Evolutionary conservation across 1,140 invertebrate species (phyloP).

Genomic region (Penaeus indicus): DNA sequence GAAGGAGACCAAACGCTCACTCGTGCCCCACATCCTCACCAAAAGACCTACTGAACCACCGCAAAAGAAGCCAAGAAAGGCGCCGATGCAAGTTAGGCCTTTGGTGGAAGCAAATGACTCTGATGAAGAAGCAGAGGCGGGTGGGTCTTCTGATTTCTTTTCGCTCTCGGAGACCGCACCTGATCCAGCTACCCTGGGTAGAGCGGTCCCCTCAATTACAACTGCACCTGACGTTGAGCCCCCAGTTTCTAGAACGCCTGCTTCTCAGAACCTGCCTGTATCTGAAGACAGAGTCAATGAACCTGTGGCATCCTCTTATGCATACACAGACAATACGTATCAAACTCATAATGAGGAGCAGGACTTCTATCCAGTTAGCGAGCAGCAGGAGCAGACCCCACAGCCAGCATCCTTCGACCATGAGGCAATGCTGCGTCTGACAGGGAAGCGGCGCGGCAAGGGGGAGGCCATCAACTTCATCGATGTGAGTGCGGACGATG

Average conservation of each 20-base stretch:
- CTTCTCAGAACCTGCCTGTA: not conserved
- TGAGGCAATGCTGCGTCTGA: conserved; percentile 49
- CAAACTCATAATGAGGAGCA: not conserved
- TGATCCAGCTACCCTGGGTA: not conserved
- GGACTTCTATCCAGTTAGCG: not conserved
- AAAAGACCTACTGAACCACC: conserved; percentile 39
- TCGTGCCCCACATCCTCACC: conserved; percentile 65
- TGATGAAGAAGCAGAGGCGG: conserved; percentile 47
- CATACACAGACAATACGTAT: not conserved
- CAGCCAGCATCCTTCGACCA: conserved; percentile 14
- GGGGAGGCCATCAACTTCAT: conserved; percentile 78
- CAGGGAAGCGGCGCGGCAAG: conserved; percentile 69
- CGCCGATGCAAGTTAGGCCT: not conserved
- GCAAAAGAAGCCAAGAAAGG: not conserved
- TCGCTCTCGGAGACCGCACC: conserved; percentile 48
- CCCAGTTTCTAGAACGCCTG: not conserved
- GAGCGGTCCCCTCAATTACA: not conserved
- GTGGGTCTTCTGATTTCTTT: conserved; percentile 61
- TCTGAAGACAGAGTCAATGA: not conserved
- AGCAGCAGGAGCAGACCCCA: not conserved
- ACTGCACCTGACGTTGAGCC: not conserved
- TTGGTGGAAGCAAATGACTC: conserved; percentile 21
- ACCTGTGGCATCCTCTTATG: not conserved
- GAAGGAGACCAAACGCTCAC: conserved; percentile 53
- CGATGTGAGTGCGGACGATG: conserved; percentile 86